Percentiles rank a stretch among this genome's conserved stretches.
Conservation (phyloP, 2,888 invertebrate species). For the Megastigmus dorsalis region DNA sequence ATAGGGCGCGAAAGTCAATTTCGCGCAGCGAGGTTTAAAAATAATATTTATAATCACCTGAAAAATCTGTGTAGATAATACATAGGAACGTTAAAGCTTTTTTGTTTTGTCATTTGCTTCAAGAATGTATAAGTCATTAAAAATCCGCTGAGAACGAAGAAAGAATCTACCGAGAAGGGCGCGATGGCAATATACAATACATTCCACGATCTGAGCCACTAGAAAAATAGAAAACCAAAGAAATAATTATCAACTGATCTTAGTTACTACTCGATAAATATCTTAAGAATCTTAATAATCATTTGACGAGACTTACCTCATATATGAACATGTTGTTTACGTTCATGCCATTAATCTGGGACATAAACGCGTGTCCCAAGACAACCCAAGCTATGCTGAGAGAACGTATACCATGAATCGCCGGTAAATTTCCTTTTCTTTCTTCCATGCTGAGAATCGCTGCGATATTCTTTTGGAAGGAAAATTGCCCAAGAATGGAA, state of each 20-base stretch:
- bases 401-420: slow-evolving; percentile 76
- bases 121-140: slow-evolving; percentile 72
- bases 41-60: slow-evolving; percentile 64
- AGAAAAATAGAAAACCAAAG: neutral
- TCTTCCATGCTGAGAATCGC: slow-evolving; percentile 67
- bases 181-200: slow-evolving; percentile 72
- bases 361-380: slow-evolving; percentile 69
- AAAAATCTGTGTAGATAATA: slow-evolving; percentile 74
- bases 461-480: slow-evolving; percentile 70
- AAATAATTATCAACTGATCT: neutral
- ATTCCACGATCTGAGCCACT: slow-evolving; percentile 71
- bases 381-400: slow-evolving; percentile 75
- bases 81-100: slow-evolving; percentile 69
- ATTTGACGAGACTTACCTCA: neutral
- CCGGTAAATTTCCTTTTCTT: slow-evolving; percentile 65
- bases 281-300: neutral
- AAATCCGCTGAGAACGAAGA: slow-evolving; percentile 74
- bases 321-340: slow-evolving; percentile 12
- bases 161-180: slow-evolving; percentile 74
- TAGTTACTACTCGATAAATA: neutral
- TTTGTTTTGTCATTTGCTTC: slow-evolving; percentile 67
- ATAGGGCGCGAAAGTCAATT: too few relatives aligned
- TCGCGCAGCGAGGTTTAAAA: too few relatives aligned
- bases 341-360: neutral
- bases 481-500: slow-evolving; percentile 67